phyloP scores from a whole-genome alignment of 30 jellyfish, hydroid and myxozoan genomes.

The Phacellophora camtschatica region DNA sequence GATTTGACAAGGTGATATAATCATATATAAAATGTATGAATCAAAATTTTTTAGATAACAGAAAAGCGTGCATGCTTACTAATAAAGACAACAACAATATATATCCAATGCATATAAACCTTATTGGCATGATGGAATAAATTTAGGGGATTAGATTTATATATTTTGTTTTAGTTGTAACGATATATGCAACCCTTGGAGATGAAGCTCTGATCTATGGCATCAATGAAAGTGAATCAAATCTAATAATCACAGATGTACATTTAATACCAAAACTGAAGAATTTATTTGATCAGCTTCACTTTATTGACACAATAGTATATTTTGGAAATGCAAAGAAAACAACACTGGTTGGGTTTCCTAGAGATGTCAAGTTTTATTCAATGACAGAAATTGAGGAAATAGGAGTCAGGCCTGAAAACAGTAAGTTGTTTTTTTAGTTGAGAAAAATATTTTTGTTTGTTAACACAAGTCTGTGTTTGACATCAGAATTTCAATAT shows the following conservation, averaged over 20 bases:
- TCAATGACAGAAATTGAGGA: slow-evolving; percentile 73
- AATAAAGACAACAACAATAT: too few relatives aligned
- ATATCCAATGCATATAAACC: too few relatives aligned
- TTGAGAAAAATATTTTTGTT: too few relatives aligned
- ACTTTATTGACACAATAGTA: slow-evolving; percentile 59
- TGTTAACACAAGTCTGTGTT: too few relatives aligned
- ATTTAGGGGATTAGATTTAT: too few relatives aligned
- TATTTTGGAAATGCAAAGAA: slow-evolving; percentile 88
- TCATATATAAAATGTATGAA: too few relatives aligned
- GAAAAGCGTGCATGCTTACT: too few relatives aligned
- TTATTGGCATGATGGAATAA: too few relatives aligned
- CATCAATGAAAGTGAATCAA: slow-evolving; percentile 83
- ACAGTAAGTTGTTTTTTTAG: slow-evolving; percentile 27
- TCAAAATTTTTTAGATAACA: too few relatives aligned
- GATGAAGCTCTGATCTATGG: slow-evolving; percentile 94
- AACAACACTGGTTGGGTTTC: slow-evolving; percentile 66
- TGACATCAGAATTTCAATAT: too few relatives aligned
- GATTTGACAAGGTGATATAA: too few relatives aligned
- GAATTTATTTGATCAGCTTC: slow-evolving; percentile 65
- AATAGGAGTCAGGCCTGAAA: slow-evolving; percentile 69
- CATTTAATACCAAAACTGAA: slow-evolving; percentile 77
- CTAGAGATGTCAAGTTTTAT: slow-evolving; percentile 62
- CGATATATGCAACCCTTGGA: slow-evolving; percentile 96
- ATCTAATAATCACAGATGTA: slow-evolving; percentile 72
- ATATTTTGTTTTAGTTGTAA: slow-evolving; percentile 65